phyloP scores from a whole-genome alignment of 2,113 vertebrate species.

The Sprattus sprattus region DNA sequence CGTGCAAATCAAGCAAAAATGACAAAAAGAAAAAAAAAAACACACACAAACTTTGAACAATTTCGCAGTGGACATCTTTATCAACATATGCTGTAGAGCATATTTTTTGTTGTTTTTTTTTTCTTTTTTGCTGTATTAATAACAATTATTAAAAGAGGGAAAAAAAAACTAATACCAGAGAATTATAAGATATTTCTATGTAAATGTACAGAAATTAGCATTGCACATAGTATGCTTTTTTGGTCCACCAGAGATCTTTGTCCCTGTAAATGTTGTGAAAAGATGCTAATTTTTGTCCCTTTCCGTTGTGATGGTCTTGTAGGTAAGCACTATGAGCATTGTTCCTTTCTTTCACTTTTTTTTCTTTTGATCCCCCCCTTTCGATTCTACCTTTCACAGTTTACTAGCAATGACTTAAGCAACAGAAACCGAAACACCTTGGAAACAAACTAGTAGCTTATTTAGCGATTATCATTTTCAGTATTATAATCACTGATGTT shows the following conservation, averaged over 20 bases:
- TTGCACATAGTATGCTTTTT: constrained; percentile 93
- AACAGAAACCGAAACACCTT: constrained; percentile 56
- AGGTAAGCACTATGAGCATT: constrained; percentile 80
- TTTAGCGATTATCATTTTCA: constrained; percentile 58
- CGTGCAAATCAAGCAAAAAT: constrained; percentile 59
- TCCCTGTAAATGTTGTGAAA: constrained; percentile 94
- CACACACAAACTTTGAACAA: constrained; percentile 68
- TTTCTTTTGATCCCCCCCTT: constrained; percentile 26
- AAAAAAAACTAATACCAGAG: constrained; percentile 87
- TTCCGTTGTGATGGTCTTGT: constrained; percentile 89
- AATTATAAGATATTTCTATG: constrained; percentile 92
- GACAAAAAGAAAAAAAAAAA: constrained; percentile 46
- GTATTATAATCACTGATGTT: constrained; percentile 67
- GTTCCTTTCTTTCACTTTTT: constrained; percentile 56
- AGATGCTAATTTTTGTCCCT: constrained; percentile 41
- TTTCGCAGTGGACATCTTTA: constrained; percentile 78
- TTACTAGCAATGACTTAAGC: background rate
- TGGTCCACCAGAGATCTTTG: constrained; percentile 85
- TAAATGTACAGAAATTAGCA: constrained; percentile 99
- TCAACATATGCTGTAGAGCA: constrained; percentile 80
- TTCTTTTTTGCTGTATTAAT: constrained; percentile 88
- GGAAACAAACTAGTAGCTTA: constrained; percentile 66
- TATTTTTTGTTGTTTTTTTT: constrained; percentile 64
- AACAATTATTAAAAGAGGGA: constrained; percentile 78
- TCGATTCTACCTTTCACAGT: background rate